Evolutionary conservation across 1,140 invertebrate species (phyloP), one percentile per base, ranked within the genome.

Genomic region (Monochamus saltuarius): DNA sequence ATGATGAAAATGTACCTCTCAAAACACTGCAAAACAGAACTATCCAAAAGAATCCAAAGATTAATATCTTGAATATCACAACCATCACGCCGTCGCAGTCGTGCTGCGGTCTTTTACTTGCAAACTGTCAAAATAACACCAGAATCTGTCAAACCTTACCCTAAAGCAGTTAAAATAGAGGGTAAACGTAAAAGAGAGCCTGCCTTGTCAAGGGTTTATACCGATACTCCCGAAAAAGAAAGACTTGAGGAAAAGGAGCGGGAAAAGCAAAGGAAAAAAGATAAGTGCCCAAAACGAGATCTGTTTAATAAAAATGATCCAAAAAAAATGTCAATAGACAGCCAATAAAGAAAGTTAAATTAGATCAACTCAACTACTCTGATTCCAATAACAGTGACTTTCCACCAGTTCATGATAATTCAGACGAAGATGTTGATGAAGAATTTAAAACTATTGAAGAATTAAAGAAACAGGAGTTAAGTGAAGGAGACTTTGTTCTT

Each of bases 221-320:
- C 63, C 13, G 29, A 56, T 34, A 61, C 59, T 16, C 59, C 59
- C 29, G 62, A 64, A 49, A 65, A 65, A 36, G 46, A 39, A n/a
- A 49, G 38, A 61, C 22, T 61, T 38, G 53, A 65, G 51, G 47
- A 61, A 56, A 22, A 43, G 13, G 45, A 46, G 13, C 47, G 38
- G 43, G 22, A 34, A 13, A 45, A 49, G 38, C 36, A 53, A 7
- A 38, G 29, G 50, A 60, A 22, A 40, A 14, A 54, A 13, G 47
- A 46, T 52, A 59, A 29, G 13, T 7, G 37, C 38, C 47, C 8
- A 45, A 49, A 58, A 34, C 7, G 4, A 58, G 36, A 58, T 36
- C 17, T 37, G 54, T 34, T 34, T 7, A 8, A 8, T 35, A 10
- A 36, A 56, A 8, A 9, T 17, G n/a, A 34, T 46, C 7, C 11